A percentile compares a stretch with the other conserved stretches of the same genome.
phyloP scores from a whole-genome alignment of 2,113 vertebrate genomes.

The Blennius ocellaris region DNA sequence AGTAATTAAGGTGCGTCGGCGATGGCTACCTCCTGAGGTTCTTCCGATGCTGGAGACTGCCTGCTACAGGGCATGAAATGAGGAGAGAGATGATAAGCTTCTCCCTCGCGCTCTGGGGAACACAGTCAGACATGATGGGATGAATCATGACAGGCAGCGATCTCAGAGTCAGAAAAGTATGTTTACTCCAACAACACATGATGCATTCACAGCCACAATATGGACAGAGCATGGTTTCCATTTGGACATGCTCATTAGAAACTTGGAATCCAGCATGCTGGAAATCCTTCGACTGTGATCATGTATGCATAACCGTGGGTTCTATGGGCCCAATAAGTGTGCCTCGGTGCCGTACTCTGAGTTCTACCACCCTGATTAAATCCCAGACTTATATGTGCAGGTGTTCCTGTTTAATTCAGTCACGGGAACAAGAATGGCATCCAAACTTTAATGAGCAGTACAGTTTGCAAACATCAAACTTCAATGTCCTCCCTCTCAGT shows the following conservation, averaged over 20 bases:
- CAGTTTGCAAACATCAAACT: constrained; percentile 41
- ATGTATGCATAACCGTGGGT: background rate
- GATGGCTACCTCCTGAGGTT: constrained; percentile 60
- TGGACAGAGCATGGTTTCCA: background rate
- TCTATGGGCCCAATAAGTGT: background rate
- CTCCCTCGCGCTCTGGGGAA: constrained; percentile 55
- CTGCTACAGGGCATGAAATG: constrained; percentile 69
- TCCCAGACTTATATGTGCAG: background rate
- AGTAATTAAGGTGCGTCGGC: constrained; percentile 50
- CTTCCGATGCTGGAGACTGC: constrained; percentile 45
- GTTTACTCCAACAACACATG: constrained; percentile 16
- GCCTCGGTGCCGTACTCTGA: background rate
- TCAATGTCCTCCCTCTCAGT: constrained; percentile 38
- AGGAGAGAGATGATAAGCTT: constrained; percentile 75
- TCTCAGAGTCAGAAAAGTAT: constrained; percentile 54
- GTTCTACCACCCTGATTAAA: background rate
- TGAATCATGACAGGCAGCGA: constrained; percentile 59
- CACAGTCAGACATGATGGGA: constrained; percentile 63
- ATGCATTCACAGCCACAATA: constrained; percentile 28
- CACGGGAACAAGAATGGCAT: background rate
- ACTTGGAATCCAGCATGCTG: constrained; percentile 2
- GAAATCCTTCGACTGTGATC: constrained; percentile 12
- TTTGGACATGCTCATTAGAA: constrained; percentile 12
- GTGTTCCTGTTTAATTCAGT: constrained; percentile 8
- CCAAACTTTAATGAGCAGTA: constrained; percentile 1